Evolutionary conservation across 2,888 invertebrate species (phyloP).

Genomic region (Hypsopygia costalis): DNA sequence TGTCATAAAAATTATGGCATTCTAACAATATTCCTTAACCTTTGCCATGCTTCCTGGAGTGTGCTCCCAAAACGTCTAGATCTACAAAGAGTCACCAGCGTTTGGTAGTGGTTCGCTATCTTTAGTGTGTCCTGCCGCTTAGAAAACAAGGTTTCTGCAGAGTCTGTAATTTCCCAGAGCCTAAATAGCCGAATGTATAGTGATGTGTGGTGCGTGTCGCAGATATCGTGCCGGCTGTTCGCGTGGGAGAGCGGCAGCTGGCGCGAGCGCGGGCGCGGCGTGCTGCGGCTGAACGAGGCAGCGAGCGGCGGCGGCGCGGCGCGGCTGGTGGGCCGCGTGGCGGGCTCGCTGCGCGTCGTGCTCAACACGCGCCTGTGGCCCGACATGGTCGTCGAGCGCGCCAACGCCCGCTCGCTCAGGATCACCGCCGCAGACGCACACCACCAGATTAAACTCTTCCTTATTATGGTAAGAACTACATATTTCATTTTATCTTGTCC

Average conservation of each 20-base stretch:
- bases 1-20: too few species aligned
- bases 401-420: constrained; percentile 92
- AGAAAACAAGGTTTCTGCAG: too few species aligned
- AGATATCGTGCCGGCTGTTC: constrained; percentile 93
- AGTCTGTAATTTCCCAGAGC: too few species aligned
- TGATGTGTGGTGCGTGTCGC: too few species aligned
- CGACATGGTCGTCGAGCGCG: constrained; percentile 94
- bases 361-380: constrained; percentile 97
- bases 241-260: constrained; percentile 93
- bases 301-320: constrained; percentile 61
- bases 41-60: too few species aligned
- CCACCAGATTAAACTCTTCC: constrained; percentile 91
- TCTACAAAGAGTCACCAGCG: too few species aligned
- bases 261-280: constrained; percentile 95
- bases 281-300: constrained; percentile 91
- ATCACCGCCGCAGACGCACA: constrained; percentile 92
- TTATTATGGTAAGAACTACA: constrained; percentile 89
- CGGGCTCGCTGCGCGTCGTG: constrained; percentile 93
- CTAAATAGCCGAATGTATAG: too few species aligned
- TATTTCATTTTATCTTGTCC: too few species aligned
- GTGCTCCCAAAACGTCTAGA: too few species aligned
- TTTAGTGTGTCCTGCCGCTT: too few species aligned
- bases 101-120: too few species aligned
- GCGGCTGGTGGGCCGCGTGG: constrained; percentile 92
- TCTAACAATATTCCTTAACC: too few species aligned